A percentile compares a stretch with the other conserved stretches of the same genome.
These are phyloP conservation scores for Listronotus oregonensis DNA, from an alignment of 1,140 invertebrate species.

Conservation along the genomic window DNA sequence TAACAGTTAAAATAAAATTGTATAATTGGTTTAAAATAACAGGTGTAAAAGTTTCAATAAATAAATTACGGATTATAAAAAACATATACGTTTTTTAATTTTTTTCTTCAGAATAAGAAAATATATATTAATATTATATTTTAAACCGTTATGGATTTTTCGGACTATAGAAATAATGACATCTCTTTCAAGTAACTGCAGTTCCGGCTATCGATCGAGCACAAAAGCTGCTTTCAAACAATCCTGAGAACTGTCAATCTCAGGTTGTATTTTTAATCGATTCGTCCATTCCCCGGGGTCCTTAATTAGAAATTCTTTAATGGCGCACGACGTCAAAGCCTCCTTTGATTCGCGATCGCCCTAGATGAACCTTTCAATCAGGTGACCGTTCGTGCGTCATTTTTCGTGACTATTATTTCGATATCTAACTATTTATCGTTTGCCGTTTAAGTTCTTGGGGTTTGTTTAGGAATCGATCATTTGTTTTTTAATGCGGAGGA, in stretches of 20 bases:
- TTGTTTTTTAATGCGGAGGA: neutral
- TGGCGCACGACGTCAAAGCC: constrained; percentile 31
- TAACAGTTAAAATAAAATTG: no score
- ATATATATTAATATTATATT: neutral
- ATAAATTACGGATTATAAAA: no score
- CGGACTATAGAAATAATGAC: constrained; percentile 9
- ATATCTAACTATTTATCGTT: neutral
- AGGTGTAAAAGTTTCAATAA: no score
- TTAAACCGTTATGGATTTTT: neutral
- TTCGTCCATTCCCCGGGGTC: constrained; percentile 23
- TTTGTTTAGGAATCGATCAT: constrained; percentile 1
- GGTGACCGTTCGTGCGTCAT: constrained; percentile 31
- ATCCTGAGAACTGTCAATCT: constrained; percentile 35
- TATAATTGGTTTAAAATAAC: no score
- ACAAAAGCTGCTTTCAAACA: constrained; percentile 31
- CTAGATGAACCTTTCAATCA: constrained; percentile 35
- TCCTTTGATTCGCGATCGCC: constrained; percentile 32
- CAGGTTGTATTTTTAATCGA: constrained; percentile 33
- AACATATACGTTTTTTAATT: no score
- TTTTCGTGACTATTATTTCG: constrained; percentile 22
- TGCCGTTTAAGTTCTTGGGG: neutral
- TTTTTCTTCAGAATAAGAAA: no score
- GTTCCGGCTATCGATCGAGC: constrained; percentile 26
- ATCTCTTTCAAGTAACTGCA: constrained; percentile 27
- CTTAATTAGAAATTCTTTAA: constrained; percentile 36